phyloP scores from a whole-genome alignment of 2,888 invertebrate genomes.

The Stenodema calcarata region DNA sequence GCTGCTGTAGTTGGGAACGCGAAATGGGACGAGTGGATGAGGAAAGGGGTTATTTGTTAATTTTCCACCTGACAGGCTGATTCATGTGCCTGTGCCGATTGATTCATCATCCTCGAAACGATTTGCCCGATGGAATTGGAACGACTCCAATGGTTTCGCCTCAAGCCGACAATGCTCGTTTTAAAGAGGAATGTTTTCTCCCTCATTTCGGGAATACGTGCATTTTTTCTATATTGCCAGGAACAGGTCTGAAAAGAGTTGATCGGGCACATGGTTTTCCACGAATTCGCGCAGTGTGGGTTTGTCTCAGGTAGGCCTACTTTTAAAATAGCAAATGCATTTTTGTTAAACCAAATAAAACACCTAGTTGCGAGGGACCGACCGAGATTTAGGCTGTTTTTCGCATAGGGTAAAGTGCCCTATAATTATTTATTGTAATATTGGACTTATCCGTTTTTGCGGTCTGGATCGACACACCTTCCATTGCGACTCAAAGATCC shows the following conservation, averaged over 20 bases:
- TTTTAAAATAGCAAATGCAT: no score
- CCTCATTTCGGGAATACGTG: background rate
- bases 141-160: background rate
- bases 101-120: conserved; percentile 32
- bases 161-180: background rate
- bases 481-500: no score
- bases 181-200: background rate
- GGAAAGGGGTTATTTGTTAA: conserved; percentile 30
- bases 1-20: background rate
- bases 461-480: no score
- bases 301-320: no score
- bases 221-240: background rate
- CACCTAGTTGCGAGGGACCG: no score
- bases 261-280: no score
- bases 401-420: no score
- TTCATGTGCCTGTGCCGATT: conserved; percentile 33
- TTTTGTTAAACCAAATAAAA: no score
- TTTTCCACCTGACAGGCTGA: conserved; percentile 41
- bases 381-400: no score
- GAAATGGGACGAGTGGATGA: background rate
- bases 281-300: no score
- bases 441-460: no score
- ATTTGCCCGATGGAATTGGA: conserved; percentile 18
- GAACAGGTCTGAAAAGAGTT: background rate
- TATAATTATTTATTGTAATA: no score